phyloP scores from a whole-genome alignment of 2,888 invertebrate species.

The Petrolisthes cinctipes region DNA sequence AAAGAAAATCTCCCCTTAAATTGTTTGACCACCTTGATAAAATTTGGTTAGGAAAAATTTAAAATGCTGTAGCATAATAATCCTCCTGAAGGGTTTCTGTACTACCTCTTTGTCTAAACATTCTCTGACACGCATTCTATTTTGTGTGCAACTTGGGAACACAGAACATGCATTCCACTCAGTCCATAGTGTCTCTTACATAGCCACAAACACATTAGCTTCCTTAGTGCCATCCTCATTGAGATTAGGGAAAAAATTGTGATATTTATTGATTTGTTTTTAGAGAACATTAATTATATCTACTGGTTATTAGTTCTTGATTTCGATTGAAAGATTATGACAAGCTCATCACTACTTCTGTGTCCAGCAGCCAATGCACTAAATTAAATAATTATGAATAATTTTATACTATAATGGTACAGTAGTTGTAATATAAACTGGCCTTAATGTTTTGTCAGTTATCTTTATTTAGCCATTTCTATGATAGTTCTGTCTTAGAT shows the following conservation, averaged over 20 bases:
- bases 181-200: neutral
- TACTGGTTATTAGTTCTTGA: neutral
- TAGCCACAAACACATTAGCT: neutral
- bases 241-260: neutral
- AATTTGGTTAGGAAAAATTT: too few species aligned
- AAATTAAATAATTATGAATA: neutral
- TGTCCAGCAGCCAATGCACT: neutral
- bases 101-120: neutral
- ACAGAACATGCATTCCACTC: neutral
- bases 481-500: too few species aligned
- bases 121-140: neutral
- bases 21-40: too few species aligned
- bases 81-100: neutral
- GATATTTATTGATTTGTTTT: neutral
- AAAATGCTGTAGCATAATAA: neutral
- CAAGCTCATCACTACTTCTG: neutral
- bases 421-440: slow-evolving; percentile 6
- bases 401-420: neutral
- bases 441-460: neutral
- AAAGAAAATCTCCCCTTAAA: too few species aligned
- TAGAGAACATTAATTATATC: neutral
- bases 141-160: neutral
- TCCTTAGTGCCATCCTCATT: slow-evolving; percentile 9
- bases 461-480: too few species aligned
- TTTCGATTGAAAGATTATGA: neutral